Evolutionary conservation across 2,888 invertebrate genomes (phyloP).

Genomic region (Pheosia gnoma): DNA sequence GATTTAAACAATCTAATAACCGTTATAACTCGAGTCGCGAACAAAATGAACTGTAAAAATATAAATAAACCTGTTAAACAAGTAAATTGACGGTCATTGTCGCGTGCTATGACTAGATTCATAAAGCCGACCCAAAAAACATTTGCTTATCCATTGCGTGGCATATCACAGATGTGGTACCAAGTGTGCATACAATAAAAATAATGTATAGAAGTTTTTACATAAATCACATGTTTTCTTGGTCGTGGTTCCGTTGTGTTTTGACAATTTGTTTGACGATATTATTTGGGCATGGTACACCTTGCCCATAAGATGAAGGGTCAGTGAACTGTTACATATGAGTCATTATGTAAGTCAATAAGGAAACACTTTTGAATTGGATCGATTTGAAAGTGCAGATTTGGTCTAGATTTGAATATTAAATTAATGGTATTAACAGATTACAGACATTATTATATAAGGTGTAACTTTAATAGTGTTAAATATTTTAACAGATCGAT

Average conservation of each 20-base stretch:
- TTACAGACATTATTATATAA: too few relatives aligned
- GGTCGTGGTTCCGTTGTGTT: constrained; percentile 66
- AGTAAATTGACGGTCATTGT: constrained; percentile 70
- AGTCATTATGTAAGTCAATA: constrained; percentile 38
- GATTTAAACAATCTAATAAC: constrained; percentile 16
- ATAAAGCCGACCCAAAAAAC: constrained; percentile 22
- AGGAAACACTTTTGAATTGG: constrained; percentile 7
- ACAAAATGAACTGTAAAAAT: constrained; percentile 57
- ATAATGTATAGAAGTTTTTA: constrained; percentile 35
- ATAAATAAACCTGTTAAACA: constrained; percentile 62
- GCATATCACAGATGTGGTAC: constrained; percentile 33
- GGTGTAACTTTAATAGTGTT: too few relatives aligned
- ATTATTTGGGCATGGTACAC: constrained; percentile 56
- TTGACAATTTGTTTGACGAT: constrained; percentile 68
- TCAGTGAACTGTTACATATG: constrained; percentile 54
- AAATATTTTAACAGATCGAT: too few relatives aligned
- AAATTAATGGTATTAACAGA: background rate
- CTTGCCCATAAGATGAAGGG: constrained; percentile 47
- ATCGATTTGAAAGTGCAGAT: background rate
- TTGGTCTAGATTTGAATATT: background rate
- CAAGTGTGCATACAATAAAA: constrained; percentile 19
- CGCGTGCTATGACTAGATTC: constrained; percentile 56
- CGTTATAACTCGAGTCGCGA: constrained; percentile 14
- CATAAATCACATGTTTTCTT: constrained; percentile 37
- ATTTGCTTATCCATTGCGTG: constrained; percentile 34